Evolutionary conservation across 2,113 vertebrate genomes (phyloP), one percentile per base, ranked within the genome.

Genomic region (Etheostoma cragini): DNA sequence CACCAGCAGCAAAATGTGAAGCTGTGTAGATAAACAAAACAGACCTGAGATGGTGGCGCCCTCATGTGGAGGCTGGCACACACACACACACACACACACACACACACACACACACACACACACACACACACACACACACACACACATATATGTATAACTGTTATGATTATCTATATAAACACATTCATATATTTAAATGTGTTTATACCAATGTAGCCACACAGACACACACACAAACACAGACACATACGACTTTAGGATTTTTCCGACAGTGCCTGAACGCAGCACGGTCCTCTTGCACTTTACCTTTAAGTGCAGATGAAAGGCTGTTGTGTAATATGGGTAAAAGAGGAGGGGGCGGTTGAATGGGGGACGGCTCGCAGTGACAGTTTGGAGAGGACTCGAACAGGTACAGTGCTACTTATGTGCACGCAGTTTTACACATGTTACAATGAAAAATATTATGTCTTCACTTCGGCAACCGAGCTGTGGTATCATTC

Each of bases 291-390:
- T 3, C 4, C 11, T 15, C 3, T 19, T 67, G 80, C 19, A 22
- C 88, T 54, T 52, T 5, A 72, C 73, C 83, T 92, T 90, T 90
- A 89, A 89, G 22, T 13, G 33, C 15, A 10, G 69, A 85, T 92
- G 61, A 91, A 82, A 86, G 56, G 6, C 5, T 60, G 56, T 83
- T 72, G 81, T 17, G 71, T 80, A 68, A 90, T 76, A 14, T 76
- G 64, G 81, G 77, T 80, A 49, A 89, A 88, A 85, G 72, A 61
- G 78, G 62, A 81, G 38, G 38, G 61, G 46, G 52, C 45, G 17
- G 62, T 42, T 50, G 67, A 61, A 78, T 60, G 78, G 70, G 69
- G 67, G 63, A 30, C 74, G 53, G 56, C 15, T 16, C 2, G 6
- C 30, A 2, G 1, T 60, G 73, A 76, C 77, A 76, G 47, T 26